These are phyloP conservation scores for Myathropa florea DNA, from an alignment of 2,888 invertebrate genomes.

Conservation along the genomic window DNA sequence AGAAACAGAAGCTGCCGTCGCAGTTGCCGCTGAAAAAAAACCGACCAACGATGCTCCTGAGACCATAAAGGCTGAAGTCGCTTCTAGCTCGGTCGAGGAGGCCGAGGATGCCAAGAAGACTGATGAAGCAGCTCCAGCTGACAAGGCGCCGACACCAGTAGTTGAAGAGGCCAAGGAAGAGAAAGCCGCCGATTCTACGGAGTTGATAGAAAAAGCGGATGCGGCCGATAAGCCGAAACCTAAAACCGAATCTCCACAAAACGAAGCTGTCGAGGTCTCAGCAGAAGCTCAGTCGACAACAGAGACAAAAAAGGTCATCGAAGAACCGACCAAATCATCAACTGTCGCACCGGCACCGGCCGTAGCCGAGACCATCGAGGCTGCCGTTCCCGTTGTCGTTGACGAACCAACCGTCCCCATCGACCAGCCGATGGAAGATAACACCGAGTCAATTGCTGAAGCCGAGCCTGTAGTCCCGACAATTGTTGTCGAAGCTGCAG, in stretches of 20 bases:
- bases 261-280: conserved; percentile 20
- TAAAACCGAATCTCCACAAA: conserved; percentile 28
- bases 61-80: conserved; percentile 25
- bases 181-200: neutral
- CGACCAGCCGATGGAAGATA: conserved; percentile 76
- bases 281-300: conserved; percentile 1
- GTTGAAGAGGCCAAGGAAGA: conserved; percentile 36
- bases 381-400: conserved; percentile 48
- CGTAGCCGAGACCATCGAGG: conserved; percentile 47
- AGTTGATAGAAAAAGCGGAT: conserved; percentile 9
- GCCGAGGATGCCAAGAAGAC: conserved; percentile 44
- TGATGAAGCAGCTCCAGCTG: conserved; percentile 29
- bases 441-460: conserved; percentile 52
- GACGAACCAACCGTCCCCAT: conserved; percentile 11
- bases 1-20: conserved; percentile 6
- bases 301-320: conserved; percentile 34
- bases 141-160: conserved; percentile 58
- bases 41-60: neutral
- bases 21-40: conserved; percentile 22
- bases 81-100: conserved; percentile 67
- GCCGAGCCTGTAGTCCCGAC: conserved; percentile 47
- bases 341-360: neutral
- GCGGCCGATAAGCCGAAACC: conserved; percentile 21
- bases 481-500: conserved; percentile 34
- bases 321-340: conserved; percentile 5